Evolutionary conservation across 37 sponge, comb jelly and placozoan genomes (phyloP).

Genomic region (Theonella swinhoei): DNA sequence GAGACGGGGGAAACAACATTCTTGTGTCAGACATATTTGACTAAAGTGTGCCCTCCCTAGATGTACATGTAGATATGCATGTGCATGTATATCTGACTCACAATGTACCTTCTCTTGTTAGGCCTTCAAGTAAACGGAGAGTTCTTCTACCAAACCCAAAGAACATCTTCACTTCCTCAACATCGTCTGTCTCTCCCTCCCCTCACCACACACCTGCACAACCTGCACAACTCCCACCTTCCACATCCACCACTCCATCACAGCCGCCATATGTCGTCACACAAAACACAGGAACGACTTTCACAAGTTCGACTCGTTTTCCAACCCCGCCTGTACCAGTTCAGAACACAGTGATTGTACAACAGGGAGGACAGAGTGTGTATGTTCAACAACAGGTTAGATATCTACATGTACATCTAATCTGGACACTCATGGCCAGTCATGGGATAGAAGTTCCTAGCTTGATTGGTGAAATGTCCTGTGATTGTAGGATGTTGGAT

Average conservation of each 20-base stretch:
- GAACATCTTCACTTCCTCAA: constrained; percentile 8
- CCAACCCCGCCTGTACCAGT: constrained; percentile 23
- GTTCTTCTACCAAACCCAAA: background rate
- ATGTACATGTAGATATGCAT: no score
- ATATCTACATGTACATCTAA: no score
- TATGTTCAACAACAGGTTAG: constrained; percentile 60
- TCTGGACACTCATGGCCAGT: no score
- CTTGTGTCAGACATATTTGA: no score
- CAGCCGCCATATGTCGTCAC: background rate
- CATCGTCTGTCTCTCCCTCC: background rate
- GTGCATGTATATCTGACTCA: no score
- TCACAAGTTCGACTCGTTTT: background rate
- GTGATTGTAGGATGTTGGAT: no score
- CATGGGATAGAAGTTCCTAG: no score
- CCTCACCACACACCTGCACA: background rate
- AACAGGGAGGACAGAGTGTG: constrained; percentile 54
- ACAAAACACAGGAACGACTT: background rate
- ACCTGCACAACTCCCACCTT: background rate
- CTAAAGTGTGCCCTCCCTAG: no score
- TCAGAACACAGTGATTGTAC: constrained; percentile 60
- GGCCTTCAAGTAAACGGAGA: constrained; percentile 5
- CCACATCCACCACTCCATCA: background rate
- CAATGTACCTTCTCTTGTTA: no score
- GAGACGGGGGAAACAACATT: no score
- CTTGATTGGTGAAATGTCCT: no score